Percentiles rank a stretch among this genome's conserved stretches.
Conservation (phyloP, 2,888 invertebrate species). For the Yponomeuta sedellus region DNA sequence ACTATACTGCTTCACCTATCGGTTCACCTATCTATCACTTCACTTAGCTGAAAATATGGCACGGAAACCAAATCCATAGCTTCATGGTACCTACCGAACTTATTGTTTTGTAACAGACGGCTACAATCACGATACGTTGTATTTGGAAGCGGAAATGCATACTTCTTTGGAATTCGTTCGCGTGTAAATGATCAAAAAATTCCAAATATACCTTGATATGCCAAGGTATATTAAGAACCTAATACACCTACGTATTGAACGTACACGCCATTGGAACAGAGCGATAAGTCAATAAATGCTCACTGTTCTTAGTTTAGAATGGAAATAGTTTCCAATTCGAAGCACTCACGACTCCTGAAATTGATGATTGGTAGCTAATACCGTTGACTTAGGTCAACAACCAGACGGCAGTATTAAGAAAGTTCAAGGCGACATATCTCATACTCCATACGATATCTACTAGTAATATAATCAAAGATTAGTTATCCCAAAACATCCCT, state of each 20-base stretch:
- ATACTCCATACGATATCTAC: not conserved
- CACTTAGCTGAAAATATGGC: not conserved
- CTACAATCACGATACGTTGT: not conserved
- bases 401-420: slow-evolving; percentile 1
- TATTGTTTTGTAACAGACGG: not conserved
- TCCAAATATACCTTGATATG: no score
- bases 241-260: no score
- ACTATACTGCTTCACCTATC: slow-evolving; percentile 11
- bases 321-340: not conserved
- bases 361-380: not conserved
- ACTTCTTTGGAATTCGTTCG: not conserved
- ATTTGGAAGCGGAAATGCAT: not conserved
- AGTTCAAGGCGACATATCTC: slow-evolving; percentile 7
- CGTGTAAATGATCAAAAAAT: no score
- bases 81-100: not conserved
- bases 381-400: not conserved
- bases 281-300: no score
- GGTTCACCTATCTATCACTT: no score
- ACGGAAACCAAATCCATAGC: slow-evolving; percentile 5
- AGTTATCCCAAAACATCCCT: no score
- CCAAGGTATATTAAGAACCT: no score
- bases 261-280: no score
- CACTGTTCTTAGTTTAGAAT: not conserved
- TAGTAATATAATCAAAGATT: not conserved
- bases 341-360: not conserved